Base-by-base conservation (phyloP, 2,888 invertebrate species). In the Drosophila formosana region DNA sequence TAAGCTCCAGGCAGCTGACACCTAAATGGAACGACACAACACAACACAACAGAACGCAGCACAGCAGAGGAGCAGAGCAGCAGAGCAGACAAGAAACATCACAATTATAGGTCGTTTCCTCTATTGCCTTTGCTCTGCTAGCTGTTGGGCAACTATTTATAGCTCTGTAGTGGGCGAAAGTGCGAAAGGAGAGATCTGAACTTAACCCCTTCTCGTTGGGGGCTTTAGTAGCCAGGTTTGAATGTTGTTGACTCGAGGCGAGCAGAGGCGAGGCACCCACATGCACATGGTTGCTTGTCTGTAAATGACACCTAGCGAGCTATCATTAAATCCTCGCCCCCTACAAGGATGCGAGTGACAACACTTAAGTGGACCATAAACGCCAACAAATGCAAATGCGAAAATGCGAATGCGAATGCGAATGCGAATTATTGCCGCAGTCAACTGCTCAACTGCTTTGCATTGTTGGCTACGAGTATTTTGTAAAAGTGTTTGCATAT, bases 281-380 rank as follows among this genome's bases (percentile, higher is more conserved):
- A 34, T 9, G 39, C 50, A 56, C 52, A 18, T 18, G 18, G 51
- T 30, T 60, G 65, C 11, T 57, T 55, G 76, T 55, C 88, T 83
- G 88, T 58, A 66, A 70, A 75, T 79, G 83, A 85, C 83, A 83
- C 82, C 76, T 77, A 66, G 72, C 82, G 69, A 73, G 82, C 75
- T 85, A 79, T 82, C 88, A 79, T 87, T 82, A 76, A 81, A 46
- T 76, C 82, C 82, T 78, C 57, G 65, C 56, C 43, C 49, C 43
- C 37, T 55, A 72, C 73, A 51, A 58, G 76, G 70, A 67, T 72
- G 75, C 56, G 67, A 78, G 57, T 78, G 82, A 87, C 82, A 88
- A 69, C 80, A 77, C 82, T 85, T 88, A 80, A 87, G 83, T 87
- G 85, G 82, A 77, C 80, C 80, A 83, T 87, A 83, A 87, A 84